phyloP scores from a whole-genome alignment of 2,888 invertebrate genomes.

The Camponotus fellah region DNA sequence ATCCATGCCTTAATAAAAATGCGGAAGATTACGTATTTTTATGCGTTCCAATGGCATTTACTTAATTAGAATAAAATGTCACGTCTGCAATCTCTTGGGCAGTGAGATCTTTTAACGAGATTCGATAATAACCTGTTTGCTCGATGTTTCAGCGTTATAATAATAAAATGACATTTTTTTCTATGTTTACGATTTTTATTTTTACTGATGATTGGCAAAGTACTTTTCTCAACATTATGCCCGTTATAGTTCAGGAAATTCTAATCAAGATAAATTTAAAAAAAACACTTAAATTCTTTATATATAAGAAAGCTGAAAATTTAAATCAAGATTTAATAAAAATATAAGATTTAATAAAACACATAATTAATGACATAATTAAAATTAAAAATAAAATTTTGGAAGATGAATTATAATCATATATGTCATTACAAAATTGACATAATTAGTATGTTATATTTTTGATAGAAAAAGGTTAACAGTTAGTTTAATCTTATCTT shows the following conservation, averaged over 20 bases:
- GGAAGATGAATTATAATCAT: not conserved
- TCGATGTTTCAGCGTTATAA: not conserved
- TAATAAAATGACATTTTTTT: not conserved
- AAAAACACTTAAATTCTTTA: not conserved
- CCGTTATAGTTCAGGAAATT: not conserved
- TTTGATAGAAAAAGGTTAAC: not conserved
- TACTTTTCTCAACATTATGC: not conserved
- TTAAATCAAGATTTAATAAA: constrained; percentile 7
- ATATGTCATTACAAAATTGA: constrained; percentile 1
- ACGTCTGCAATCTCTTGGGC: not conserved
- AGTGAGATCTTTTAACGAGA: not conserved
- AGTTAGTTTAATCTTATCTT: not conserved
- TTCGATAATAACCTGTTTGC: not conserved
- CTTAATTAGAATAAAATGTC: constrained; percentile 6
- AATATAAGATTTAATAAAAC: not conserved
- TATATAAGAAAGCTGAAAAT: not conserved
- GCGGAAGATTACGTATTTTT: constrained; percentile 29
- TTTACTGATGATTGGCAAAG: not conserved
- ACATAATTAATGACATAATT: not conserved
- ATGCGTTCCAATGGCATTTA: constrained; percentile 17
- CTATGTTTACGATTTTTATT: not conserved
- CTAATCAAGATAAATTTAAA: not conserved
- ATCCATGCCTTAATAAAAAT: constrained; percentile 22
- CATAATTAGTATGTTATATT: not conserved
- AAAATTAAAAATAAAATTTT: not conserved